Evolutionary conservation across 1,140 invertebrate species (phyloP).

Genomic region (Hydropsyche tenuis): DNA sequence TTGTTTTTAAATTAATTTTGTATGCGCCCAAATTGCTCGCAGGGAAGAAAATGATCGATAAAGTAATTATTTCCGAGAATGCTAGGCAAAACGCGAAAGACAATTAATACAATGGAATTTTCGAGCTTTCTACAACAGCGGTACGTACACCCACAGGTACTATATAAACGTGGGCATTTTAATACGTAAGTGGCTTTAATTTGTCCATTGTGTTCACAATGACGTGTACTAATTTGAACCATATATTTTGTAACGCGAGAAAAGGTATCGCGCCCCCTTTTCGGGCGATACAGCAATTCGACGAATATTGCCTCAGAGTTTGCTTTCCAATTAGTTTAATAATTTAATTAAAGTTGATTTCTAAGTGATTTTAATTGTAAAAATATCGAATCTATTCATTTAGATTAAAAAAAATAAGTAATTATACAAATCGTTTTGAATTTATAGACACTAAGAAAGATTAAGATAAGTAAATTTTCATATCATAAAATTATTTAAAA

Average conservation of each 20-base stretch:
- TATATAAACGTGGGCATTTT: constrained; percentile 23
- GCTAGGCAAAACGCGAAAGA: constrained; percentile 12
- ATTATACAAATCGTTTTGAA: too few species aligned
- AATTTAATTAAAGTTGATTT: too few species aligned
- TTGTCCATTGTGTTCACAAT: constrained; percentile 36
- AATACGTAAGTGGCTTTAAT: constrained; percentile 45
- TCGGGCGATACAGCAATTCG: neutral
- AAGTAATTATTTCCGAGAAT: constrained; percentile 10
- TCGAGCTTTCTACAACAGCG: neutral
- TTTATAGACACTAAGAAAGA: too few species aligned
- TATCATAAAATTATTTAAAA: too few species aligned
- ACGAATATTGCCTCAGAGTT: too few species aligned
- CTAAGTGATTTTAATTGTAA: too few species aligned
- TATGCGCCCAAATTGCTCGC: too few species aligned
- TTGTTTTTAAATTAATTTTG: too few species aligned
- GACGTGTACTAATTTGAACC: constrained; percentile 44
- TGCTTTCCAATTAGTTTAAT: too few species aligned
- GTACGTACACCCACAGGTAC: neutral
- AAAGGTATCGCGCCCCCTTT: constrained; percentile 21
- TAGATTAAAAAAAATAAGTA: too few species aligned
- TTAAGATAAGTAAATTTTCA: too few species aligned
- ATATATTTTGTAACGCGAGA: constrained; percentile 37
- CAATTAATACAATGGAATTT: constrained; percentile 27
- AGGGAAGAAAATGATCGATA: constrained; percentile 4
- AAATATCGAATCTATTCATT: too few species aligned